Conservation (phyloP, 1,140 invertebrate species). For the Macrosteles quadrilineatus region DNA sequence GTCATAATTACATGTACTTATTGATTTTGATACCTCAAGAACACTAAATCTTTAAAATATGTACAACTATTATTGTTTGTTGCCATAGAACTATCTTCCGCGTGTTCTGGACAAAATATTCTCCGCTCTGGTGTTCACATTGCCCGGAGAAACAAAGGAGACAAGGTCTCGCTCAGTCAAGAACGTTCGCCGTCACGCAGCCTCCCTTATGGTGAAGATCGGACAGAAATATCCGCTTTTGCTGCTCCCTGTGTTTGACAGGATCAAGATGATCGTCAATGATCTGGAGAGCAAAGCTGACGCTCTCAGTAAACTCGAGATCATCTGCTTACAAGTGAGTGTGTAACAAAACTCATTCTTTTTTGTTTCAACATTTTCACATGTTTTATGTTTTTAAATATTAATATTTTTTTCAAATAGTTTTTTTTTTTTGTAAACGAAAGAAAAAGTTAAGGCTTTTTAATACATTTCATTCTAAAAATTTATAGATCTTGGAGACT, state of each 20-base stretch:
- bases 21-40: too few species aligned
- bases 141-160: conserved; percentile 61
- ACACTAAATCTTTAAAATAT: too few species aligned
- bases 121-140: conserved; percentile 71
- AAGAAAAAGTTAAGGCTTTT: too few species aligned
- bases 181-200: conserved; percentile 85
- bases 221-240: conserved; percentile 82
- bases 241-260: conserved; percentile 82
- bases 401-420: not conserved
- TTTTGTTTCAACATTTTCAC: not conserved
- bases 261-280: conserved; percentile 73
- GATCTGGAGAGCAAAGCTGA: conserved; percentile 58
- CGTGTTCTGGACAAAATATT: conserved; percentile 87
- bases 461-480: too few species aligned
- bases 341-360: not conserved
- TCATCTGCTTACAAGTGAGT: conserved; percentile 66
- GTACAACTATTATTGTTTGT: too few species aligned
- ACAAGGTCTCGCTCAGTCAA: conserved; percentile 71
- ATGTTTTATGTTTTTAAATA: not conserved
- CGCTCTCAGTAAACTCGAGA: conserved; percentile 76
- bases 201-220: conserved; percentile 86
- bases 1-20: too few species aligned
- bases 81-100: conserved; percentile 58
- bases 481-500: too few species aligned
- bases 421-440: too few species aligned